Evolutionary conservation across 2,888 invertebrate genomes (phyloP).

Genomic region (Ophonus ardosiacus): DNA sequence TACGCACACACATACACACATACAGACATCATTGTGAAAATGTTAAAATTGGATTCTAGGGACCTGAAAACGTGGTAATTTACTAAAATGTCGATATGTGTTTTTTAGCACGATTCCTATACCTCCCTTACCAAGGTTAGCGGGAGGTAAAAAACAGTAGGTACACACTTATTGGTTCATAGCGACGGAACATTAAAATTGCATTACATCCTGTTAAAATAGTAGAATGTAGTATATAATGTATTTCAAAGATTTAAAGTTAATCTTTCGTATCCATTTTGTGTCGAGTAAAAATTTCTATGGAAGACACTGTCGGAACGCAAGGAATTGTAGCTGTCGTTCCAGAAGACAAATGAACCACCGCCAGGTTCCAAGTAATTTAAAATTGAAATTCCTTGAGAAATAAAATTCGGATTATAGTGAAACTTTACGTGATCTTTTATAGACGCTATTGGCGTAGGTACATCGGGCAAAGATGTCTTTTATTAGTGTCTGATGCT

Average conservation of each 20-base stretch:
- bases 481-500: not conserved
- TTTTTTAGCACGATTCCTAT: too few relatives aligned
- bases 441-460: conserved; percentile 15
- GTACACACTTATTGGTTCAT: too few relatives aligned
- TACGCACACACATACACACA: too few relatives aligned
- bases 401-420: conserved; percentile 55
- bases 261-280: conserved; percentile 10
- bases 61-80: too few relatives aligned
- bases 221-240: too few relatives aligned
- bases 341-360: conserved; percentile 54
- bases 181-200: too few relatives aligned
- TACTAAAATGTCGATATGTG: too few relatives aligned
- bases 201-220: too few relatives aligned
- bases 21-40: too few relatives aligned
- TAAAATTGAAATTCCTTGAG: conserved; percentile 58
- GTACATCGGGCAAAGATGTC: not conserved
- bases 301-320: not conserved
- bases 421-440: conserved; percentile 35
- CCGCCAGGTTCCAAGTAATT: conserved; percentile 58
- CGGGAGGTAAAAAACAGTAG: too few relatives aligned
- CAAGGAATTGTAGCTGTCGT: conserved; percentile 52
- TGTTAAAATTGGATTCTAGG: too few relatives aligned
- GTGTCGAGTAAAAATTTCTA: conserved; percentile 9
- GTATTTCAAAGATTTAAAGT: not conserved
- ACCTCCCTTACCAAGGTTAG: too few relatives aligned